These are phyloP conservation scores for Drosophila dives DNA, from an alignment of 2,888 invertebrate species.

Conservation along the genomic window DNA sequence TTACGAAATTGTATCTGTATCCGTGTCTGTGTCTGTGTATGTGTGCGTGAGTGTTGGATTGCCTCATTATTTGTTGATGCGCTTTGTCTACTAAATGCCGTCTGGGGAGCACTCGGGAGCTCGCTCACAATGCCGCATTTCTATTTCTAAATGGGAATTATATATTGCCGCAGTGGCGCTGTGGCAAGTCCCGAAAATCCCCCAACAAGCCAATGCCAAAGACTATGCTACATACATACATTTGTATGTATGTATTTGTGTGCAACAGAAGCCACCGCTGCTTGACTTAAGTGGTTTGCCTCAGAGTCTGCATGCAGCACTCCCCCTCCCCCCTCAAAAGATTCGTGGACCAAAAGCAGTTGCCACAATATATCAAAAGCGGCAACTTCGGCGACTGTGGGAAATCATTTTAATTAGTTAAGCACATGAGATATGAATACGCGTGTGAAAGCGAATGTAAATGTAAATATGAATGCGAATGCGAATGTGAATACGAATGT, in stretches of 20 bases:
- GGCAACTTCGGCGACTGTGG: constrained; percentile 50
- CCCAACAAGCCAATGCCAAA: constrained; percentile 27
- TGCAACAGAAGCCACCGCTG: constrained; percentile 15
- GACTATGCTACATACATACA: constrained; percentile 6
- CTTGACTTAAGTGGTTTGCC: constrained; percentile 62
- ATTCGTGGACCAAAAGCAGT: constrained; percentile 50
- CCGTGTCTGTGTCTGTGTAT: not conserved
- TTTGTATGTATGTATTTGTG: not conserved
- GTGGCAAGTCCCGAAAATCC: constrained; percentile 9
- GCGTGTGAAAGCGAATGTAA: constrained; percentile 8
- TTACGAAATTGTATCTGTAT: constrained; percentile 20
- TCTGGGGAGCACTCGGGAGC: constrained; percentile 53
- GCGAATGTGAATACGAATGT: constrained; percentile 6
- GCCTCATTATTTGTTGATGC: constrained; percentile 58
- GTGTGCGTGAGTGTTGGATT: constrained; percentile 15
- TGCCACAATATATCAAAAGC: constrained; percentile 64
- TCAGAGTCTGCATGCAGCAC: constrained; percentile 26
- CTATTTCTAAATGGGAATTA: constrained; percentile 38
- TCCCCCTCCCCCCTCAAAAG: constrained; percentile 11
- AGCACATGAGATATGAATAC: constrained; percentile 21
- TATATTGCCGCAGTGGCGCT: constrained; percentile 23
- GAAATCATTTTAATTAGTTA: constrained; percentile 65
- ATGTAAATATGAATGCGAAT: constrained; percentile 6
- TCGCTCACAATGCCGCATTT: constrained; percentile 36
- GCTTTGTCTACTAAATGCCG: constrained; percentile 57